Evolutionary conservation across 2,888 invertebrate genomes (phyloP).

Genomic region (Nemotelus nigrinus): DNA sequence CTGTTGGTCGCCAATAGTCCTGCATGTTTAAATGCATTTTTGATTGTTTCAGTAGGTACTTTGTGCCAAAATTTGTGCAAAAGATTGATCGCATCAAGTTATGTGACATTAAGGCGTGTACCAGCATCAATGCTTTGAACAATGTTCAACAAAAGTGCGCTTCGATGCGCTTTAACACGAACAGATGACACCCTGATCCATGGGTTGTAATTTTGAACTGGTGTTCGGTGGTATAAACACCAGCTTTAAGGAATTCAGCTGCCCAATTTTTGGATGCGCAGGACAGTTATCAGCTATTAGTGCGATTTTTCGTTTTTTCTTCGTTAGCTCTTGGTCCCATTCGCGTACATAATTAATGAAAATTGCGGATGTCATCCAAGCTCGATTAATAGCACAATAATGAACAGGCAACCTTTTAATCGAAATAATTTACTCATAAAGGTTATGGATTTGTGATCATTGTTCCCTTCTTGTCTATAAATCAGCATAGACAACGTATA

Average conservation of each 20-base stretch:
- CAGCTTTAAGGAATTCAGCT: too few relatives aligned
- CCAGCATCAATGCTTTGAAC: conserved; percentile 24
- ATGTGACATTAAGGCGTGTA: conserved; percentile 27
- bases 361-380: conserved; percentile 45
- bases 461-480: too few relatives aligned
- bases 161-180: background rate
- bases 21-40: conserved; percentile 17
- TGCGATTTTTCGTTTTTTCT: conserved; percentile 7
- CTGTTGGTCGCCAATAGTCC: conserved; percentile 19
- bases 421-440: too few relatives aligned
- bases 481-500: too few relatives aligned
- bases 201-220: conserved; percentile 1
- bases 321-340: conserved; percentile 6
- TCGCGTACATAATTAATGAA: background rate
- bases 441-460: too few relatives aligned
- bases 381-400: conserved; percentile 31
- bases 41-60: conserved; percentile 19
- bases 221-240: too few relatives aligned
- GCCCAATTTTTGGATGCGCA: conserved; percentile 1
- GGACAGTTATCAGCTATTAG: conserved; percentile 7
- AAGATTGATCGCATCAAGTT: conserved; percentile 27
- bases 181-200: conserved; percentile 10
- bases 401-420: conserved; percentile 29
- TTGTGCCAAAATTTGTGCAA: conserved; percentile 23
- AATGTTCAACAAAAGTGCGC: conserved; percentile 24